Conservation (phyloP, 2,113 vertebrate species). For the Psilopogon haemacephalus region DNA sequence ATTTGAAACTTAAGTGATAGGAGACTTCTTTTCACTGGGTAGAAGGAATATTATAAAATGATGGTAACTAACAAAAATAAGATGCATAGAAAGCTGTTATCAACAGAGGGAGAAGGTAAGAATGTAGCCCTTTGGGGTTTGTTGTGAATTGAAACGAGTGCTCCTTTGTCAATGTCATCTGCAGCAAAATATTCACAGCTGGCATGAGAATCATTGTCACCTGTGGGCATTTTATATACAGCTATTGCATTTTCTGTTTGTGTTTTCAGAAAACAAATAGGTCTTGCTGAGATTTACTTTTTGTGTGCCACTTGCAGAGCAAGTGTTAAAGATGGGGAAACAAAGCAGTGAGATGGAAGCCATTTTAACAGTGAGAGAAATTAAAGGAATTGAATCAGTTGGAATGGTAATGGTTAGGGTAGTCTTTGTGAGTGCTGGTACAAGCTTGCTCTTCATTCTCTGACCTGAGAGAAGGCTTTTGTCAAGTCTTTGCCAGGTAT, state of each 20-base stretch:
- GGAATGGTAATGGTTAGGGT: no score
- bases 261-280: neutral
- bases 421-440: no score
- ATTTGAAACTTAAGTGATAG: neutral
- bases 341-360: neutral
- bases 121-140: neutral
- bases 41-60: neutral
- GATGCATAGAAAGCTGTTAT: neutral
- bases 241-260: neutral
- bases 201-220: neutral
- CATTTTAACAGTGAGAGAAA: neutral
- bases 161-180: neutral
- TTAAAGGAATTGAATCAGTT: no score
- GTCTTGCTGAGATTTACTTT: neutral
- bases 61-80: neutral
- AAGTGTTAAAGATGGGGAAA: neutral
- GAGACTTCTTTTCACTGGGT: neutral
- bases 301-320: neutral
- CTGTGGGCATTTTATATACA: neutral
- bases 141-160: neutral
- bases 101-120: neutral
- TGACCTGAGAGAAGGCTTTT: neutral
- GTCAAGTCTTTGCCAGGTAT: neutral
- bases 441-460: no score
- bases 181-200: neutral